Base-by-base conservation (phyloP, 2,797 vertebrate genomes). In the Sylvilagus floridanus region DNA sequence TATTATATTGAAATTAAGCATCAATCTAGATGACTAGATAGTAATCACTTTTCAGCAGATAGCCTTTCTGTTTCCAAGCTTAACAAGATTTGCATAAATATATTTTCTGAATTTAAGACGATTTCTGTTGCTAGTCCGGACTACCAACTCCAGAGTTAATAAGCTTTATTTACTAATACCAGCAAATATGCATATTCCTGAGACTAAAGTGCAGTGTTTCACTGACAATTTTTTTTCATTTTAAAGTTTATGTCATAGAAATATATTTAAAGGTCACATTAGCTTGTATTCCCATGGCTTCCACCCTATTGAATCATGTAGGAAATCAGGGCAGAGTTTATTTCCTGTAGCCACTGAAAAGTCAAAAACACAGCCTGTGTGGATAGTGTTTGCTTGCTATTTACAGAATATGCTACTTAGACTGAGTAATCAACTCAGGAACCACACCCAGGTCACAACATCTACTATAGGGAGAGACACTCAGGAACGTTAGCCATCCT, bases 341-440 rank as follows among this genome's bases (percentile, higher is more conserved):
- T 98, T 99, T 99, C 99, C 99, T 98, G 97, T 90, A 95, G 96
- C 91, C 96, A 97, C 96, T 88, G 98, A 98, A 98, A 98, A 98
- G 98, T 98, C 97, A 96, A 97, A 96, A 95, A 82, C 93, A 95
- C 94, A 97, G 96, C 95, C 96, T 94, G 97, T 98, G 97, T 97
- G 98, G 98, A 87, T 90, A 97, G 98, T 95, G 96, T 97, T 97
- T 66, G 87, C 76, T 86, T 66, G 65, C 79, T 98, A 94, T 98
- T 98, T 97, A 96, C 96, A 97, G 92, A 91, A 11, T 88, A 89
- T 93, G 96, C 94, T 92, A 10, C 93, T 93, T 93, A 93, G 71
- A 95, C 89, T 93, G 37, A 63, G 54, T 96, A 98, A 98, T 97
- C 95, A 2, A 71, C 68, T 94, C 50, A 93, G 65, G 94, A 19